Base-by-base conservation (phyloP, 2,113 vertebrate genomes). In the Cyphomyrus plagiostoma region DNA sequence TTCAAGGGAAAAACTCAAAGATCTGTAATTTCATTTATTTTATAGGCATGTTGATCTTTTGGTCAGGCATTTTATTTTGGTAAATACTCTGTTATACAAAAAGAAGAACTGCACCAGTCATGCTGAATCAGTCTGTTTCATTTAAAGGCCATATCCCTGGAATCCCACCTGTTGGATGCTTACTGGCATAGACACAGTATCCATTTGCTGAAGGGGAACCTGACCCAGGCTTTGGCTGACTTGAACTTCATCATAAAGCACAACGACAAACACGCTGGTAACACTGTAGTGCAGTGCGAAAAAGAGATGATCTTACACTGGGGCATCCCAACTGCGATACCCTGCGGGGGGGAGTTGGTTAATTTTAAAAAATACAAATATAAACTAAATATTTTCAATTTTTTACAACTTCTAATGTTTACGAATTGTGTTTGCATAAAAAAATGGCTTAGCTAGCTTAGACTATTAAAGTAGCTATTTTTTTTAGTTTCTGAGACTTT, bases 161-260 rank as follows among this genome's bases (percentile, higher is more conserved):
- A 97, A 93, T 95, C 95, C 80, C 88, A 91, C 66, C 92, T 97
- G 50, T 92, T 96, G 89, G 93, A 97, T 94, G 95, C 94, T 66
- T 96, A 95, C 91, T 97, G 96, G 95, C 95, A 97, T 30, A 94
- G 95, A 30, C 95, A 97, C 93, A 95, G 96, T 89, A 93, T 97
- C 94, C 95, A 95, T 91, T 92, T 97, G 91, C 95, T 96, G 91
- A 95, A 95, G 94, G 93, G 93, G 3, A 96, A 92, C 93, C 92
- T 89, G 89, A 89, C 82, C 90, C 93, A 91, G 87, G 96, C 96
- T 91, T 93, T 97, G 90, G 89, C 94, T 90, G 95, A 97, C 87
- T 93, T 97, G 89, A 95, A 95, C 92, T 94, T 94, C 92, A 95
- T 97, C 92, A 92, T 90, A 89, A 95, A 95, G 89, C 90, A 91